Evolutionary conservation across 2,797 vertebrate genomes (phyloP), one percentile per base, ranked within the genome.

Genomic region (Hydrocynus forskahlii): DNA sequence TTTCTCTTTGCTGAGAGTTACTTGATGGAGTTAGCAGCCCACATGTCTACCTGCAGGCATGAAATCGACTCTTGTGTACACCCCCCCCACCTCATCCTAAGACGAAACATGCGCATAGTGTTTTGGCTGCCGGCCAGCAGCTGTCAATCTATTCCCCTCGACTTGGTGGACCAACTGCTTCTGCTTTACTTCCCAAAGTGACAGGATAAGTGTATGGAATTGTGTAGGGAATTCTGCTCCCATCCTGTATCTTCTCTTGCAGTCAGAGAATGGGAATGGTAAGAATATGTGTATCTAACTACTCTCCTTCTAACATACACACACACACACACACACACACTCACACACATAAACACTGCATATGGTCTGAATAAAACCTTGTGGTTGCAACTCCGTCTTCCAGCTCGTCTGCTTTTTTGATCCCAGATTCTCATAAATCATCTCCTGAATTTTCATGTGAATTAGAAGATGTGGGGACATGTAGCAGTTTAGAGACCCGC

Each of bases 341-440:
- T n/a, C 21, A 57, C 45, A 71, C 67, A 75, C 84, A 80, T 87
- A 75, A 84, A 80, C 75, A 59, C 76, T 48, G 75, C 92, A 93
- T 91, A 88, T 93, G 92, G 91, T 93, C 88, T 76, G 81, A 86
- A 92, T 93, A 88, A 93, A 91, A 89, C 55, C 78, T 93, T 38
- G 92, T 59, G 90, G 92, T 91, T 89, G 71, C 84, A 35, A 13
- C 86, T 86, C 79, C 82, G 88, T 89, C 89, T 90, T 92, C 87
- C 85, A 89, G 85, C 90, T 89, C 87, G 89, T 92, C 90, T 92
- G 78, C 86, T 86, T 92, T 91, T 93, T 91, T 93, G 88, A 92
- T 93, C 90, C 87, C 84, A 82, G 82, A 88, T 91, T 90, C 89
- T 90, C 91, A 91, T 93, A 92, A 93, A 93, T 92, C 89, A 92